Evolutionary conservation across 2,113 vertebrate genomes (phyloP).

Genomic region (Bettongia penicillata): DNA sequence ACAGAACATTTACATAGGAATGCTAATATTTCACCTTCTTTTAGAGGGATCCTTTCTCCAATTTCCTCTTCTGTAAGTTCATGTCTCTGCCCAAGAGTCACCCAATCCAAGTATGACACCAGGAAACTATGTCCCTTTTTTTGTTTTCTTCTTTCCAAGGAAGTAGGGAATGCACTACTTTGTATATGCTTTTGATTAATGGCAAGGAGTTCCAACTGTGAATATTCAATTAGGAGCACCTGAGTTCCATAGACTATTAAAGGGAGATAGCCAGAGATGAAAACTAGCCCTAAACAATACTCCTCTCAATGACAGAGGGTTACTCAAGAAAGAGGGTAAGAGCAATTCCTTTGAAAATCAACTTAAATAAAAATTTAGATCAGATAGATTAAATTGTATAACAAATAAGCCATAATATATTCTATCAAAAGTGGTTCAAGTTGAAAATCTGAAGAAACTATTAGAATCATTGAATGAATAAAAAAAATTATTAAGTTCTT

Average conservation of each 20-base stretch:
- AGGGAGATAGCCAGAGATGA: not conserved
- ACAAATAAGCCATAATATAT: not conserved
- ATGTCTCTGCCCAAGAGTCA: not conserved
- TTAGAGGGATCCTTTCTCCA: not conserved
- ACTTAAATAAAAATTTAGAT: not conserved
- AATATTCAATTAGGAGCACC: not conserved
- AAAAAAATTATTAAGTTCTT: not conserved
- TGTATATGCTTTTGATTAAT: not conserved
- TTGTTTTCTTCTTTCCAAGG: not conserved
- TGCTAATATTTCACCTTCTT: not conserved
- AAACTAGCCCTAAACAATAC: not conserved
- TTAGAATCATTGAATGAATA: not conserved
- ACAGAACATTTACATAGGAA: not conserved
- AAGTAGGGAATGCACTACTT: not conserved
- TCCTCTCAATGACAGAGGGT: not conserved
- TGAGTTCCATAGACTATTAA: not conserved
- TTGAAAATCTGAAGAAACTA: not conserved
- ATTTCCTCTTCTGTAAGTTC: not conserved
- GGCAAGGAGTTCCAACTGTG: not conserved
- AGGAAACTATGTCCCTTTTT: not conserved
- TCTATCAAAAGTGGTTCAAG: not conserved
- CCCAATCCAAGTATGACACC: not conserved
- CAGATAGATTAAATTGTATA: not conserved
- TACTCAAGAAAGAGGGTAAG: not conserved
- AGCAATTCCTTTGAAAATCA: not conserved